phyloP scores from a whole-genome alignment of 2,888 invertebrate species.

The Chorisops tibialis region DNA sequence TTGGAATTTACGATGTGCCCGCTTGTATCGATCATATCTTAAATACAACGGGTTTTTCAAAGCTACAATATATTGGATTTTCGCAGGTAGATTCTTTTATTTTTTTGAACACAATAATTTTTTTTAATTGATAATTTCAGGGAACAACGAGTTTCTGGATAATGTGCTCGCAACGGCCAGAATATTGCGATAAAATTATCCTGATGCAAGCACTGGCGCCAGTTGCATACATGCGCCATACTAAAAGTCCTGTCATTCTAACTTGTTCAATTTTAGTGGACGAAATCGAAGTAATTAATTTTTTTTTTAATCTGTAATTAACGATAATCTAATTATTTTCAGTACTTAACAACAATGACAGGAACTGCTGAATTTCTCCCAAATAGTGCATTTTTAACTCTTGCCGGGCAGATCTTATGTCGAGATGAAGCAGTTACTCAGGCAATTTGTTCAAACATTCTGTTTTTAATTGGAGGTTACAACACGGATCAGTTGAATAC shows the following conservation, averaged over 20 bases:
- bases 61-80: conserved; percentile 59
- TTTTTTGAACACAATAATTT: no score
- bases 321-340: neutral
- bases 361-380: conserved; percentile 58
- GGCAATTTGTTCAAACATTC: conserved; percentile 41
- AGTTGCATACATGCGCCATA: conserved; percentile 41
- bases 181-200: conserved; percentile 47
- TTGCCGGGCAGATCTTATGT: conserved; percentile 40
- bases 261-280: neutral
- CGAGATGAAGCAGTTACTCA: conserved; percentile 41
- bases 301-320: neutral
- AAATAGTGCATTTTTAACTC: conserved; percentile 45
- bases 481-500: conserved; percentile 49
- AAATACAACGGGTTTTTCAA: conserved; percentile 46
- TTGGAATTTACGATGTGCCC: conserved; percentile 57
- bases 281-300: conserved; percentile 14
- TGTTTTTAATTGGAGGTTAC: conserved; percentile 55
- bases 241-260: conserved; percentile 25
- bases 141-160: conserved; percentile 51
- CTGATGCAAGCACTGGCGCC: conserved; percentile 47
- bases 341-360: neutral
- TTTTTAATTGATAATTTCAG: no score
- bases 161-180: conserved; percentile 44
- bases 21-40: conserved; percentile 55
- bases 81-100: no score